Base-by-base conservation (phyloP, 2,797 vertebrate species). In the Etheostoma nigrum region DNA sequence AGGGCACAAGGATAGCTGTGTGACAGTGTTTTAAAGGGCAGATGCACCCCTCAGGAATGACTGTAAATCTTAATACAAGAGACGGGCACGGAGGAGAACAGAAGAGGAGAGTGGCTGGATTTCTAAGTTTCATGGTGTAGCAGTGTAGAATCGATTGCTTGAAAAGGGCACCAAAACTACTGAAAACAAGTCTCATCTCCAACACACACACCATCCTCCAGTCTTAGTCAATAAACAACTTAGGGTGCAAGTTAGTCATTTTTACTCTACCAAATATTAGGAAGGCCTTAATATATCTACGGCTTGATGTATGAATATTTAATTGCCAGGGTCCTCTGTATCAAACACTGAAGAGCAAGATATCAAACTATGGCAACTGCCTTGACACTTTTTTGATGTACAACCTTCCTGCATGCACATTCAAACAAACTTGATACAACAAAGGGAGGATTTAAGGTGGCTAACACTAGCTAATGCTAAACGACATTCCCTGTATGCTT, bases 11-110 rank as follows among this genome's bases (percentile, higher is more conserved):
- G 82, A 80, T 62, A 59, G 87, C 72, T 61, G 57, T 72, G 87
- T 84, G 87, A 87, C 87, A 84, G 78, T 72, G 79, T 87, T 91
- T 83, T 88, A 90, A 91, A 91, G 85, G 87, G 79, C 88, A 91
- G 73, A 81, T 19, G 18, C 44, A 21, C 88, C 87, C 87, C 73
- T 15, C 44, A 74, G 86, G 86, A 84, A 19, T 54, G 72, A 77
- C 71, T 78, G 81, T 79, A 91, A 88, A 83, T 85, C 78, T 89
- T 74, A 70, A 83, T 44, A 73, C 73, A 79, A 71, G 73, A 74
- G 53, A 75, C 8, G 33, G 54, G 30, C 48, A 52, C n/a, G 1
- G 49, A 80, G 48, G 65, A 57, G 73, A 72, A 49, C 18, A 73
- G 63, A 68, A 25, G 23, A 60, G 49, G 42, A 59, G 36, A 51